Evolutionary conservation across 2,888 invertebrate species (phyloP).

Genomic region (Eulithis prunata): DNA sequence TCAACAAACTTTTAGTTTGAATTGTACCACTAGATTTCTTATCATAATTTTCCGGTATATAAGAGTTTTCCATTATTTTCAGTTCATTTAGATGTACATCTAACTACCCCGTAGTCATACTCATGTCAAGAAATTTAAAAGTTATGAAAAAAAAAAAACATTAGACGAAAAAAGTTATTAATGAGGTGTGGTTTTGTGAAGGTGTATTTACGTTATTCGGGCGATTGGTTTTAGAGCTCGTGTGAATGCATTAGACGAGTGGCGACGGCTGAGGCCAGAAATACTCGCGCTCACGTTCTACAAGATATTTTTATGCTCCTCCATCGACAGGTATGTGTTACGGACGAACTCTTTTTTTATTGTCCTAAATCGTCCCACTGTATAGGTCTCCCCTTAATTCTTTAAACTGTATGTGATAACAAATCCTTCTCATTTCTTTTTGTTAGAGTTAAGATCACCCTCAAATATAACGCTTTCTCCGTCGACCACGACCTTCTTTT

Average conservation of each 20-base stretch:
- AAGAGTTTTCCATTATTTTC: too few relatives aligned
- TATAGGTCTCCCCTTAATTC: background rate
- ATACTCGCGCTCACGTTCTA: conserved; percentile 56
- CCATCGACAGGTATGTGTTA: conserved; percentile 70
- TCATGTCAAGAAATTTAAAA: too few relatives aligned
- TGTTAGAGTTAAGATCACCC: background rate
- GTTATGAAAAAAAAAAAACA: background rate
- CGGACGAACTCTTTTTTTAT: conserved; percentile 44
- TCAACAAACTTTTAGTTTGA: too few relatives aligned
- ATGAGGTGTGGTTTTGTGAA: conserved; percentile 30
- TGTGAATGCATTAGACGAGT: conserved; percentile 44
- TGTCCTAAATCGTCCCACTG: background rate
- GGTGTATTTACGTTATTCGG: conserved; percentile 32
- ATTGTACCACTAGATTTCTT: background rate
- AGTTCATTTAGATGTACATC: too few relatives aligned
- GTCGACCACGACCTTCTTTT: background rate
- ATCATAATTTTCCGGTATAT: too few relatives aligned
- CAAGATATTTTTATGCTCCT: conserved; percentile 64
- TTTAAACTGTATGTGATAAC: background rate
- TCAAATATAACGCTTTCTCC: background rate
- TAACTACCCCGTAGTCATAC: too few relatives aligned
- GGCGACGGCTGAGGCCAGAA: conserved; percentile 52
- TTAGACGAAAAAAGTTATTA: conserved; percentile 12
- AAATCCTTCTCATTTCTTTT: background rate
- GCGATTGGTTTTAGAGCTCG: conserved; percentile 34